Conservation (phyloP, 30 jellyfish, hydroid and myxozoan species). For the Turritopsis dohrnii region DNA sequence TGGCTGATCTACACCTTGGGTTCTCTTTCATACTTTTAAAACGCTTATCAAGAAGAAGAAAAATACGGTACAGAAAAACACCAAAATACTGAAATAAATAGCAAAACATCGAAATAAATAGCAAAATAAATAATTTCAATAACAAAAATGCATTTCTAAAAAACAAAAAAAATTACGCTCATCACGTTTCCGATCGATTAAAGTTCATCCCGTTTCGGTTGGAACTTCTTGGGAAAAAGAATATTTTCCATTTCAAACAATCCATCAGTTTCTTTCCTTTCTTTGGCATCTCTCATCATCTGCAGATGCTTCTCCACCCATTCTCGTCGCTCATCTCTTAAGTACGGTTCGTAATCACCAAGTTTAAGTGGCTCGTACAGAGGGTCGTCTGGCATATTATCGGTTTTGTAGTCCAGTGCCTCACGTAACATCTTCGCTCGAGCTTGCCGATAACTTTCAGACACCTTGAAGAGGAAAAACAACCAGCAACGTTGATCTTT, state of each 20-base stretch:
- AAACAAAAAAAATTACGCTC: not conserved
- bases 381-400: not conserved
- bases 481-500: not conserved
- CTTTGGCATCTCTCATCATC: not conserved
- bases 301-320: conserved; percentile 27
- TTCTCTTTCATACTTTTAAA: too few relatives aligned
- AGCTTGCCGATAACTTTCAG: not conserved
- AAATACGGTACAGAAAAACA: too few relatives aligned
- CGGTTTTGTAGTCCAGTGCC: conserved; percentile 20
- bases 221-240: conserved; percentile 10
- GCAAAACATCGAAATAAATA: not conserved
- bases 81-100: not conserved
- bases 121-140: not conserved
- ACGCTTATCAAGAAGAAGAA: too few relatives aligned
- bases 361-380: not conserved
- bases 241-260: not conserved
- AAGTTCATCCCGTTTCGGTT: not conserved
- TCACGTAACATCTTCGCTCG: conserved; percentile 24
- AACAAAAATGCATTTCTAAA: not conserved
- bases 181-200: not conserved
- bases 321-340: conserved; percentile 8
- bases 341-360: conserved; percentile 16
- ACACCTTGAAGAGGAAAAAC: not conserved
- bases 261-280: not conserved
- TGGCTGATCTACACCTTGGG: too few relatives aligned